Evolutionary conservation across 1,140 invertebrate species (phyloP).

Genomic region (Eueides isabella): DNA sequence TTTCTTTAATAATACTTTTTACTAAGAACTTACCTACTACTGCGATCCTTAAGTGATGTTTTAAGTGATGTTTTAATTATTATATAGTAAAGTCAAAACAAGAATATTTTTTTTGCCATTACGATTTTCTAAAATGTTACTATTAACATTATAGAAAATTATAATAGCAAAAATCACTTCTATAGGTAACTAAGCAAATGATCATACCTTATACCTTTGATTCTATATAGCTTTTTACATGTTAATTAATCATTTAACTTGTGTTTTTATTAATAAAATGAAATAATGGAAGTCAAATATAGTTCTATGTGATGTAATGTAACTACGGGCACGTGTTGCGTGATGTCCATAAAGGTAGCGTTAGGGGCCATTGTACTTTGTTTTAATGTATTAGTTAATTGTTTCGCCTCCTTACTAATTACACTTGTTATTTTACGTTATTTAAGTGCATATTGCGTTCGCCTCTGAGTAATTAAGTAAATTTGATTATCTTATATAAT

Average conservation of each 20-base stretch:
- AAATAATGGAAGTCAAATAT: conserved; percentile 15
- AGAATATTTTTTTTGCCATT: no score
- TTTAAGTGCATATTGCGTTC: conserved; percentile 31
- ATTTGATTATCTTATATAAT: conserved; percentile 16
- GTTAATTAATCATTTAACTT: neutral
- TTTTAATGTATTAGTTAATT: conserved; percentile 50
- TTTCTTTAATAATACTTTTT: neutral
- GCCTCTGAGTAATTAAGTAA: conserved; percentile 4
- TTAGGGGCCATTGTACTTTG: conserved; percentile 55
- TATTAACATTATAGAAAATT: no score
- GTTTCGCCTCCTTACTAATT: conserved; percentile 32
- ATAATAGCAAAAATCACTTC: no score
- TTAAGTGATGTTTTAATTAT: no score
- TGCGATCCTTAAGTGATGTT: no score
- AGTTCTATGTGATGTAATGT: conserved; percentile 36
- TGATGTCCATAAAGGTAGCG: conserved; percentile 51
- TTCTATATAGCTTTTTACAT: no score
- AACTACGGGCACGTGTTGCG: conserved; percentile 46
- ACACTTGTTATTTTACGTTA: conserved; percentile 27
- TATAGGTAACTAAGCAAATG: no score
- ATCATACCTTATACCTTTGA: no score
- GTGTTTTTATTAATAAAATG: conserved; percentile 1
- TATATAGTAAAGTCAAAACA: no score
- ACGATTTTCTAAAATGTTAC: no score
- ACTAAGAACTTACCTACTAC: neutral